phyloP scores from a whole-genome alignment of 2,113 vertebrate species.

The Aspiorhynchus laticeps region DNA sequence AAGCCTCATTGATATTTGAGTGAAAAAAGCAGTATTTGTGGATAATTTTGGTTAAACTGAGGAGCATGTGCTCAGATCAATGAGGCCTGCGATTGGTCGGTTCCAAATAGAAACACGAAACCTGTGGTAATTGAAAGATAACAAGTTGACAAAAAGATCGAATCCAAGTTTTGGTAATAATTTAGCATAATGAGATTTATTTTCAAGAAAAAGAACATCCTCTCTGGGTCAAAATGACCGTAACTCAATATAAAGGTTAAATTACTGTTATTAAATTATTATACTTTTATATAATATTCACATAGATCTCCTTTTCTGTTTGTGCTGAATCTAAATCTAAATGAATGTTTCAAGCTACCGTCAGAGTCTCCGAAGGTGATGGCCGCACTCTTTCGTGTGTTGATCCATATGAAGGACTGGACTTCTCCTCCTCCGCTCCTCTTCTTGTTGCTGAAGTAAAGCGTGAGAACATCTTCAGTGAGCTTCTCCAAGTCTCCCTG shows the following conservation, averaged over 20 bases:
- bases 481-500: constrained; percentile 56
- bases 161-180: background rate
- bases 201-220: no score
- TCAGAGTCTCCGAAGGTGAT: constrained; percentile 59
- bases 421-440: constrained; percentile 60
- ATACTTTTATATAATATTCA: background rate
- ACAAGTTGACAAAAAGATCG: no score
- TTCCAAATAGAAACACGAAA: no score
- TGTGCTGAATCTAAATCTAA: background rate
- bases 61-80: no score
- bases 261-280: no score
- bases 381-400: constrained; percentile 41
- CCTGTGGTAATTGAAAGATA: no score
- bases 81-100: no score
- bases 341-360: constrained; percentile 42
- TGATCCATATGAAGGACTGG: constrained; percentile 47
- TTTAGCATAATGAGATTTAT: background rate
- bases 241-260: background rate
- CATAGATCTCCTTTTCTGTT: background rate
- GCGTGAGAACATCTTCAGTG: constrained; percentile 48
- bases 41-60: no score
- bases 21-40: no score
- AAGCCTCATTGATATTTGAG: no score
- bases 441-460: constrained; percentile 62
- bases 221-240: background rate